Percentiles rank a stretch among this genome's conserved stretches.
These are phyloP conservation scores for Drosophila yooni DNA, from an alignment of 2,888 invertebrate genomes.

Conservation along the genomic window DNA sequence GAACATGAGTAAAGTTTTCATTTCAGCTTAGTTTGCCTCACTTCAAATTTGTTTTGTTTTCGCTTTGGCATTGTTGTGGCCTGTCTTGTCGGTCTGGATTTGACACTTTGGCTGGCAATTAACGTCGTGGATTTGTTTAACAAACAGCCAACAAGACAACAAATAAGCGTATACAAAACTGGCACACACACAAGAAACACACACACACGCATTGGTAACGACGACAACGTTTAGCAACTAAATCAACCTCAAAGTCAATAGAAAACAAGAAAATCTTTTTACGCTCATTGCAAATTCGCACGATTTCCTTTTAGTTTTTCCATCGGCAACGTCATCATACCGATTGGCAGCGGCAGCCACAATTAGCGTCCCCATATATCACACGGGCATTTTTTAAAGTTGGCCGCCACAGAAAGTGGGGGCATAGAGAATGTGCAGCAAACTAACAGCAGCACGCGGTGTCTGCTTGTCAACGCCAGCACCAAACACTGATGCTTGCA, in stretches of 20 bases:
- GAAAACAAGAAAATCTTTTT: constrained; percentile 69
- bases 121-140: constrained; percentile 75
- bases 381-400: constrained; percentile 54
- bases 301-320: constrained; percentile 55
- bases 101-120: constrained; percentile 72
- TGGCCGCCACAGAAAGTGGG: constrained; percentile 23
- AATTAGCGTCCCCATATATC: constrained; percentile 70
- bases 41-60: constrained; percentile 15
- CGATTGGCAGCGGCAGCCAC: constrained; percentile 48
- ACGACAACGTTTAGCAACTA: constrained; percentile 67
- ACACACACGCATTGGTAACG: constrained; percentile 30
- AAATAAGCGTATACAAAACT: constrained; percentile 54
- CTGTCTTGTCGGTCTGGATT: constrained; percentile 30
- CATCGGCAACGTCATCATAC: constrained; percentile 1
- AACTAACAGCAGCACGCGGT: constrained; percentile 19
- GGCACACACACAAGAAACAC: constrained; percentile 22
- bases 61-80: constrained; percentile 20
- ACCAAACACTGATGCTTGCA: neutral
- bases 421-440: constrained; percentile 22
- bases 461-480: constrained; percentile 32
- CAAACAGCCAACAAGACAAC: constrained; percentile 72
- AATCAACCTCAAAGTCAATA: constrained; percentile 58
- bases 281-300: constrained; percentile 67
- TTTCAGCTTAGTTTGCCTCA: neutral
- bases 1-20: constrained; percentile 25